Evolutionary conservation across 35 echinoderm and acorn worm species (phyloP).

Genomic region (Ophioderma brevispina): DNA sequence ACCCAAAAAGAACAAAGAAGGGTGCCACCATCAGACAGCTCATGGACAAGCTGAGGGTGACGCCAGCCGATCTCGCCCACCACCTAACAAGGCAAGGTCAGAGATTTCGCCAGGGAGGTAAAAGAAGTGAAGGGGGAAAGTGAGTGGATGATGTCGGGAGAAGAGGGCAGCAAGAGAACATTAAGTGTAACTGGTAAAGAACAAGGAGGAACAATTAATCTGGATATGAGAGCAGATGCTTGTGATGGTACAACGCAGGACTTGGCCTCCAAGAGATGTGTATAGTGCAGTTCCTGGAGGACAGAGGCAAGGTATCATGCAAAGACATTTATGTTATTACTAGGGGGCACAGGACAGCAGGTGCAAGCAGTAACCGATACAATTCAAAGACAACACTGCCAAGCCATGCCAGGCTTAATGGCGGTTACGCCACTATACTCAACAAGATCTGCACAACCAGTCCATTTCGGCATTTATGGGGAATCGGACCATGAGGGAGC

Average conservation of each 20-base stretch:
- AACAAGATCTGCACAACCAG: slow-evolving; percentile 13
- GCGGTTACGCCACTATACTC: not conserved
- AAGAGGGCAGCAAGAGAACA: too few species aligned
- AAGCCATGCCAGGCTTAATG: not conserved
- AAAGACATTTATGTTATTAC: not conserved
- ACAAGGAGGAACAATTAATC: too few species aligned
- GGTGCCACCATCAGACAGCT: not conserved
- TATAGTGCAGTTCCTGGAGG: not conserved
- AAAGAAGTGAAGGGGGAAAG: too few species aligned
- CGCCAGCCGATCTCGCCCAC: not conserved
- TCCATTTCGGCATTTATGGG: slow-evolving; percentile 28
- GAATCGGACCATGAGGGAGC: slow-evolving; percentile 5
- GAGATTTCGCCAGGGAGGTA: not conserved
- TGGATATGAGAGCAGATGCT: too few species aligned
- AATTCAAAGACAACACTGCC: not conserved
- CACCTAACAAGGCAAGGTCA: not conserved
- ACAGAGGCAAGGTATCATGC: not conserved
- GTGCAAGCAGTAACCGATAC: not conserved
- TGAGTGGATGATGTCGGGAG: too few species aligned
- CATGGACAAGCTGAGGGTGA: not conserved
- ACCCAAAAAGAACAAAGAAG: not conserved
- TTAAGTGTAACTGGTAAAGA: too few species aligned
- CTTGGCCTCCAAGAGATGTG: too few species aligned
- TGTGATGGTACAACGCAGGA: too few species aligned
- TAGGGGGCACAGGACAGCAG: not conserved